A percentile compares a stretch with the other conserved stretches of the same genome.
phyloP scores from a whole-genome alignment of 2,888 invertebrate genomes.

The Sipha maydis region DNA sequence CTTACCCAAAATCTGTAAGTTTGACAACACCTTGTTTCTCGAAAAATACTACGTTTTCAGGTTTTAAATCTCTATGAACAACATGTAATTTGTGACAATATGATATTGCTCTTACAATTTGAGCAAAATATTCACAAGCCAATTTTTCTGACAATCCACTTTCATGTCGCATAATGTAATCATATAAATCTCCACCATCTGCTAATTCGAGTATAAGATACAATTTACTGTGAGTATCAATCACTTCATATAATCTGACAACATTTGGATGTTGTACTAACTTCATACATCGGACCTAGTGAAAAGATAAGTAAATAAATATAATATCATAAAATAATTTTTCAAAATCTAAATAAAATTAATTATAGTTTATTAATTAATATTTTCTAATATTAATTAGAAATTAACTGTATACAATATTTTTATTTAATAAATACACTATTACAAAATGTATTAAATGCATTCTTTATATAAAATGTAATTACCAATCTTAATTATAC shows the following conservation, averaged over 20 bases:
- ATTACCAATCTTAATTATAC: not conserved
- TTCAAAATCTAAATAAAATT: not conserved
- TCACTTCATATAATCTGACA: constrained; percentile 97
- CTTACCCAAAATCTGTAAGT: constrained; percentile 95
- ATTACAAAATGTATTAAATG: not conserved
- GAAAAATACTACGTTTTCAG: constrained; percentile 99
- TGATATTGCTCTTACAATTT: constrained; percentile 97
- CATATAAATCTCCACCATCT: constrained; percentile 98
- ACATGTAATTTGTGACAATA: constrained; percentile 95
- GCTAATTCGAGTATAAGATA: constrained; percentile 96
- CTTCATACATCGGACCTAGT: constrained; percentile 95
- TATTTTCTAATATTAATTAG: not conserved
- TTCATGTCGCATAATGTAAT: constrained; percentile 97
- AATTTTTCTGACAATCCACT: constrained; percentile 72
- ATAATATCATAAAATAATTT: not conserved
- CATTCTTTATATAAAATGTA: not conserved
- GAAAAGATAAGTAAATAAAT: constrained; percentile 57
- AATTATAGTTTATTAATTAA: not conserved
- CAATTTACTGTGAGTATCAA: constrained; percentile 97
- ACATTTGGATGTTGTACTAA: constrained; percentile 99
- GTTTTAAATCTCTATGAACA: constrained; percentile 94
- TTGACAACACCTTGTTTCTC: constrained; percentile 96
- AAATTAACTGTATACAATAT: not conserved
- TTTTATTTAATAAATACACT: not conserved
- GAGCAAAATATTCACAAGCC: constrained; percentile 92